Evolutionary conservation across 2,797 vertebrate species (phyloP).

Genomic region (Smutsia gigantea): DNA sequence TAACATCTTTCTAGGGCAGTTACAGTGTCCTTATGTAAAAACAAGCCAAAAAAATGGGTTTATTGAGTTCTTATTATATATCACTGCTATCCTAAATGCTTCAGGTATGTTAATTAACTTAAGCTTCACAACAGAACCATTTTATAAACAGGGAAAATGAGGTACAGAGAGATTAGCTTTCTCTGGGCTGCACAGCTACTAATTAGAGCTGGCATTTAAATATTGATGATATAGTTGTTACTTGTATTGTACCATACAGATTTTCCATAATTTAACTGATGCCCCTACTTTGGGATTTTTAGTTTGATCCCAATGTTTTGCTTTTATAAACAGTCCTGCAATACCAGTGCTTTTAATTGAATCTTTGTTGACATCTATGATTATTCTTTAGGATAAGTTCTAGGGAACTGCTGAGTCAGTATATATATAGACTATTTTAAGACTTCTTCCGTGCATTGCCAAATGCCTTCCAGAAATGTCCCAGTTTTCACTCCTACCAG

Average conservation of each 20-base stretch:
- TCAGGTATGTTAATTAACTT: not conserved
- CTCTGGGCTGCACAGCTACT: not conserved
- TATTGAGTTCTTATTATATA: not conserved
- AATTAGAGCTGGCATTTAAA: not conserved
- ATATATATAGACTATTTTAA: not conserved
- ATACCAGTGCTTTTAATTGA: not conserved
- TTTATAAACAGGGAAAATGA: constrained; percentile 4
- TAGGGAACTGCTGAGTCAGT: not conserved
- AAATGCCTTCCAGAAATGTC: constrained; percentile 7
- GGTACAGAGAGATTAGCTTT: not conserved
- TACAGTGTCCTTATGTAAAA: not conserved
- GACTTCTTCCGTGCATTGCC: not conserved
- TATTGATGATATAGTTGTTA: not conserved
- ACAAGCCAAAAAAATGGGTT: not conserved
- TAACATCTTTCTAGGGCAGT: not conserved
- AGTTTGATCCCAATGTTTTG: constrained; percentile 28
- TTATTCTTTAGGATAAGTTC: constrained; percentile 6
- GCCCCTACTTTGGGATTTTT: constrained; percentile 9
- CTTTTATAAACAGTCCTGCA: not conserved
- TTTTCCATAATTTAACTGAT: constrained; percentile 1
- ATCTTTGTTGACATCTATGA: not conserved
- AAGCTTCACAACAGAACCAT: not conserved
- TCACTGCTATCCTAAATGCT: not conserved
- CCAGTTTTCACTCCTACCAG: not conserved
- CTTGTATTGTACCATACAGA: not conserved